A percentile compares a stretch with the other conserved stretches of the same genome.
Evolutionary conservation across 2,797 vertebrate species (phyloP).

Genomic region (Thamnophis elegans): DNA sequence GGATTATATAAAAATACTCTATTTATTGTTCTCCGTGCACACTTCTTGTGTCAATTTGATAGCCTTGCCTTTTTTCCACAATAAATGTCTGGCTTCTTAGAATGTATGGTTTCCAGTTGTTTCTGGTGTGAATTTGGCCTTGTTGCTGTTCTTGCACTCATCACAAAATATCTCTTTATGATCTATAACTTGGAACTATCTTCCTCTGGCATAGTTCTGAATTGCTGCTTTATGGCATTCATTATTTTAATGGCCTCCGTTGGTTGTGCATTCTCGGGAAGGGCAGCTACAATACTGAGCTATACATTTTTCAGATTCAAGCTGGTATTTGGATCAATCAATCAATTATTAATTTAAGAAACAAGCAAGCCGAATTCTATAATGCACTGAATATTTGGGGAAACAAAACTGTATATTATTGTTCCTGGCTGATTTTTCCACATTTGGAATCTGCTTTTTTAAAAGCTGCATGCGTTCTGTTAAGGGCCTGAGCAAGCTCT

Average conservation of each 20-base stretch:
- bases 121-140: slow-evolving; percentile 23
- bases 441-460: slow-evolving; percentile 66
- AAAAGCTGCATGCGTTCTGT: slow-evolving; percentile 65
- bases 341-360: slow-evolving; percentile 37
- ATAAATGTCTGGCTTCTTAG: slow-evolving; percentile 6
- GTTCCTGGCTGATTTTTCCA: slow-evolving; percentile 63
- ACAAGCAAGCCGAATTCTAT: slow-evolving; percentile 36
- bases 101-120: background rate
- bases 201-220: slow-evolving; percentile 61
- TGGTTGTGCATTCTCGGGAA: slow-evolving; percentile 44
- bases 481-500: slow-evolving; percentile 59
- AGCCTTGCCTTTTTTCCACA: background rate
- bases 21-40: background rate
- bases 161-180: slow-evolving; percentile 50
- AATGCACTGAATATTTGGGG: slow-evolving; percentile 57
- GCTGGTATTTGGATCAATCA: slow-evolving; percentile 61
- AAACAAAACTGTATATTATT: slow-evolving; percentile 67
- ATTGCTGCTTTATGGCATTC: slow-evolving; percentile 56
- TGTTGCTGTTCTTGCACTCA: background rate
- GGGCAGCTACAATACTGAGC: slow-evolving; percentile 40
- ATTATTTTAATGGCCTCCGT: slow-evolving; percentile 57
- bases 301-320: slow-evolving; percentile 65
- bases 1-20: background rate
- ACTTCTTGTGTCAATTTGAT: background rate
- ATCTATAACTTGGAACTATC: slow-evolving; percentile 57